These are phyloP conservation scores for Polyommatus icarus DNA, from an alignment of 2,888 invertebrate species.

Conservation along the genomic window DNA sequence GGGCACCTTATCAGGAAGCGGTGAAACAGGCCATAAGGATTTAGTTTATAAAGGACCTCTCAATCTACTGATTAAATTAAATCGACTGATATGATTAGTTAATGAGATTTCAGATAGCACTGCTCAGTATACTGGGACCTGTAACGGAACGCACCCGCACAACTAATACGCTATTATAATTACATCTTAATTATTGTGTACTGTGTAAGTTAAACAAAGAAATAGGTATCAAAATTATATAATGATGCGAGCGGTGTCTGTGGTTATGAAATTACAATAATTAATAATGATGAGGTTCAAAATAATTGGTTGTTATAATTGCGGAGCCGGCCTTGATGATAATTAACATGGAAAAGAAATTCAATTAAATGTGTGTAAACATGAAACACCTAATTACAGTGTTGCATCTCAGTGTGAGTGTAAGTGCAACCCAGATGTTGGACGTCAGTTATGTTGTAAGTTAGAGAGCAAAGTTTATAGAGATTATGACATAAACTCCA, in stretches of 20 bases:
- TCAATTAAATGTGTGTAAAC: conserved; percentile 24
- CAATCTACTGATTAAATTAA: too few relatives aligned
- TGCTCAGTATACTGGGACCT: too few relatives aligned
- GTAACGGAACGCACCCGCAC: too few relatives aligned
- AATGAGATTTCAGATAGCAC: too few relatives aligned
- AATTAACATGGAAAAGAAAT: conserved; percentile 23
- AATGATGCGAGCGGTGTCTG: background rate
- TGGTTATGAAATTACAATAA: conserved; percentile 19
- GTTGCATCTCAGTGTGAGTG: background rate
- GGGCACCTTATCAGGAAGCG: too few relatives aligned
- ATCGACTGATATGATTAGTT: too few relatives aligned
- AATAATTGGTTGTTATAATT: conserved; percentile 22
- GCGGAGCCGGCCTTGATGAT: conserved; percentile 14
- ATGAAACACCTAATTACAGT: conserved; percentile 8
- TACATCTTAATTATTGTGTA: background rate
- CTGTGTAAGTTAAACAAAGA: background rate
- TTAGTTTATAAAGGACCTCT: too few relatives aligned
- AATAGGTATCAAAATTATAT: conserved; percentile 7
- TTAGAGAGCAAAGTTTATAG: too few relatives aligned
- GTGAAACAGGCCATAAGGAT: too few relatives aligned
- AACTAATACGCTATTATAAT: background rate
- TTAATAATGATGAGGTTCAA: conserved; percentile 15
- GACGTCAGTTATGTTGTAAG: too few relatives aligned
- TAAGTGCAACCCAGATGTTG: background rate
- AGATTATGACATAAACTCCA: too few relatives aligned